These are phyloP conservation scores for Molothrus aeneus DNA, from an alignment of 2,797 vertebrate genomes.

Conservation along the genomic window DNA sequence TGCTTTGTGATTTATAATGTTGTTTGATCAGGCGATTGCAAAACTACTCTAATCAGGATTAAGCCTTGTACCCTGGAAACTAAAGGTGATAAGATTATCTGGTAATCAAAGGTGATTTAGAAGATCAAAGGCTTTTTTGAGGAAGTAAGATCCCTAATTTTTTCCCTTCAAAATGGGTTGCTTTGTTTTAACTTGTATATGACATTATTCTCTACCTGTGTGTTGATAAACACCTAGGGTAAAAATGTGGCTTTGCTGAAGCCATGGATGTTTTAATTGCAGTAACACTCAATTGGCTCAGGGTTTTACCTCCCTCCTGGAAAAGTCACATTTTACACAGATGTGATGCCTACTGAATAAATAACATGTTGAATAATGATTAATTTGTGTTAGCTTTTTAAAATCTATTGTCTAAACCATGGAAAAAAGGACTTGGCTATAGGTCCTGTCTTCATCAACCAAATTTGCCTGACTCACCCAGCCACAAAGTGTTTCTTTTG, in stretches of 20 bases:
- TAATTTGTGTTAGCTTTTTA: not conserved
- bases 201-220: not conserved
- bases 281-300: not conserved
- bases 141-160: not conserved
- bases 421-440: not conserved
- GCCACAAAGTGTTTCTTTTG: not conserved
- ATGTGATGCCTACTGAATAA: not conserved
- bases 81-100: constrained; percentile 34
- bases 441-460: not conserved
- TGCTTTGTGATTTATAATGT: not conserved
- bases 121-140: constrained; percentile 52
- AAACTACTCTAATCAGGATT: constrained; percentile 48
- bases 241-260: not conserved
- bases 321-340: not conserved
- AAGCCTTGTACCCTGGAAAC: constrained; percentile 26
- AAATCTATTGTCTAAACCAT: not conserved
- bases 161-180: not conserved
- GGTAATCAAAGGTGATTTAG: constrained; percentile 45
- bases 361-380: not conserved
- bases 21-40: constrained; percentile 6
- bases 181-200: constrained; percentile 2
- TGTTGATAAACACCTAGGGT: not conserved
- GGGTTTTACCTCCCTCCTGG: not conserved
- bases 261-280: not conserved
- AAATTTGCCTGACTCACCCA: not conserved